Conservation (phyloP, 2,888 invertebrate genomes). For the Coenonympha glycerion region DNA sequence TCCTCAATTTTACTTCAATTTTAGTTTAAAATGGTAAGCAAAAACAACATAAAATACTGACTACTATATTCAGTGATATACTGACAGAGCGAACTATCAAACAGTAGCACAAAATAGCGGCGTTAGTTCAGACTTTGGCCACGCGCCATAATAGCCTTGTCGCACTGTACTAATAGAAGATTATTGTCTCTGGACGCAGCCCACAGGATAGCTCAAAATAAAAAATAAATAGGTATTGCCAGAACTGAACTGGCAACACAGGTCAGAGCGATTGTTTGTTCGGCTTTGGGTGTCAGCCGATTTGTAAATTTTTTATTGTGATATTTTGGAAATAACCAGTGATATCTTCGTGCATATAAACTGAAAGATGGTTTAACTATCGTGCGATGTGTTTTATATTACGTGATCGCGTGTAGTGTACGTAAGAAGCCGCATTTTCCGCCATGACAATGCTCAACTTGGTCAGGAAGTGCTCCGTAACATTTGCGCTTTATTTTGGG, state of each 20-base stretch:
- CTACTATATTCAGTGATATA: no score
- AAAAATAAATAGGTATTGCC: neutral
- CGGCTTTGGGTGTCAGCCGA: conserved; percentile 75
- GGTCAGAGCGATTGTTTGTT: conserved; percentile 61
- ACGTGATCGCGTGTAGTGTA: conserved; percentile 46
- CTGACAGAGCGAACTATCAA: no score
- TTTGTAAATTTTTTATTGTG: conserved; percentile 57
- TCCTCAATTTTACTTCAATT: no score
- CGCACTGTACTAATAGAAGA: no score
- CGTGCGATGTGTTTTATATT: conserved; percentile 55
- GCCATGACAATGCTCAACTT: conserved; percentile 70
- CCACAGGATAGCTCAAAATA: neutral
- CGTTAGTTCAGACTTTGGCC: no score
- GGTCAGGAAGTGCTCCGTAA: conserved; percentile 57
- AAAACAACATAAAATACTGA: no score
- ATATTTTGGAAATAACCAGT: conserved; percentile 58
- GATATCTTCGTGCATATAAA: conserved; percentile 48
- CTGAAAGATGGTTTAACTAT: conserved; percentile 57
- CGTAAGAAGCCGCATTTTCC: conserved; percentile 61
- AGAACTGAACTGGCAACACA: conserved; percentile 39
- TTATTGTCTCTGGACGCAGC: no score
- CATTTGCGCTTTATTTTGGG: conserved; percentile 64
- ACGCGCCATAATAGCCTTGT: no score
- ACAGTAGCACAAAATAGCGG: no score
- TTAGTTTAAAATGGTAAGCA: no score